Conservation (phyloP, 2,888 invertebrate species). For the Ichneumon xanthorius region DNA sequence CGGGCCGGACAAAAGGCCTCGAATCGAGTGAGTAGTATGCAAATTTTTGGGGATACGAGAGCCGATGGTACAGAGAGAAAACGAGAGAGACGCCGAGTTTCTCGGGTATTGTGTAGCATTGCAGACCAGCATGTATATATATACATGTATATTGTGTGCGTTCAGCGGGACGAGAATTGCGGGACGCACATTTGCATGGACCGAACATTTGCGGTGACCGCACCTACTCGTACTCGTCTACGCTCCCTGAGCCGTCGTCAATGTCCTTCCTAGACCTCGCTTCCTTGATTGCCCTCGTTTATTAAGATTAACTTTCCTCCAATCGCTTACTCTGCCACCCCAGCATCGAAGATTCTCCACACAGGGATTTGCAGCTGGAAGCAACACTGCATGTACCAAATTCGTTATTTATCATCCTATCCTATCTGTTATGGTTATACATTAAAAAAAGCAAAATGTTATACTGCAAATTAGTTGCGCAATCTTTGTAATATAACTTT, state of each 20-base stretch:
- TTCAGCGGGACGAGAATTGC: slow-evolving; percentile 63
- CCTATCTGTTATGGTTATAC: background rate
- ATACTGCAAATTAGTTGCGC: background rate
- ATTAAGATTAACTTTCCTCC: slow-evolving; percentile 85
- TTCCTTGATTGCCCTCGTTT: slow-evolving; percentile 84
- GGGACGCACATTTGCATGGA: slow-evolving; percentile 82
- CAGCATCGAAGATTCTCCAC: slow-evolving; percentile 51
- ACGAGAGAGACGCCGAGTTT: slow-evolving; percentile 54
- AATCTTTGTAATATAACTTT: background rate
- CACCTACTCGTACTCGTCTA: slow-evolving; percentile 36
- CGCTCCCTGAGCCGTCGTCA: slow-evolving; percentile 59
- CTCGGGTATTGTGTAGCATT: slow-evolving; percentile 27
- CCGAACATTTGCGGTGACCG: slow-evolving; percentile 81
- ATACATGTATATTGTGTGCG: slow-evolving; percentile 25
- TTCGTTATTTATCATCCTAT: background rate
- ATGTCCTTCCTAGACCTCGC: slow-evolving; percentile 69
- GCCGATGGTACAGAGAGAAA: slow-evolving; percentile 56
- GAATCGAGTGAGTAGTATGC: slow-evolving; percentile 80
- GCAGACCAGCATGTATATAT: slow-evolving; percentile 3
- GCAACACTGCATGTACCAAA: background rate
- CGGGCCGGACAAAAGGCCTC: slow-evolving; percentile 82
- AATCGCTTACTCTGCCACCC: slow-evolving; percentile 69
- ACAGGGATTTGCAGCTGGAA: slow-evolving; percentile 38
- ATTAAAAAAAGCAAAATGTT: background rate
- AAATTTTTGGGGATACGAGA: slow-evolving; percentile 78